Conservation (phyloP, 2,888 invertebrate genomes). For the Oxytorus armatus region DNA sequence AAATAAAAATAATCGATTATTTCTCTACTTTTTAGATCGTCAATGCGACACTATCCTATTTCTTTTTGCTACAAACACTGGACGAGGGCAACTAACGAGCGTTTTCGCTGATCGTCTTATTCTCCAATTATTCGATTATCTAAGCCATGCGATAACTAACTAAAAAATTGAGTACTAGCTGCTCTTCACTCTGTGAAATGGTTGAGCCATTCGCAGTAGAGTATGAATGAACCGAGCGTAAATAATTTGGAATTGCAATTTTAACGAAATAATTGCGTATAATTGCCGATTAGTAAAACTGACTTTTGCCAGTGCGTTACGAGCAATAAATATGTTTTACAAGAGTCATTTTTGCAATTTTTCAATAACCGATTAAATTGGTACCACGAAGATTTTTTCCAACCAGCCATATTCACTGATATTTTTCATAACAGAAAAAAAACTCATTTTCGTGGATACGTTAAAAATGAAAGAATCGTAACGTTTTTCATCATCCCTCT, state of each 20-base stretch:
- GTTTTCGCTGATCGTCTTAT: neutral
- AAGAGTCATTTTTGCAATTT: slow-evolving; percentile 25
- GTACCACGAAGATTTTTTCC: slow-evolving; percentile 20
- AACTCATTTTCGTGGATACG: neutral
- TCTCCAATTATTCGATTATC: neutral
- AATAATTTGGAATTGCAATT: too few species aligned
- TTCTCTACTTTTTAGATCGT: slow-evolving; percentile 62
- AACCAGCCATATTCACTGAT: too few species aligned
- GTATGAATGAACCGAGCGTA: too few species aligned
- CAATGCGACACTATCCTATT: slow-evolving; percentile 69
- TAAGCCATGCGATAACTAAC: too few species aligned
- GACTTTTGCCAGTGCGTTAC: too few species aligned
- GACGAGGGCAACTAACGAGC: slow-evolving; percentile 51
- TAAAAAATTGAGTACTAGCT: too few species aligned
- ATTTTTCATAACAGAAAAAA: too few species aligned
- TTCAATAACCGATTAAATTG: slow-evolving; percentile 45
- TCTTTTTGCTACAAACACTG: slow-evolving; percentile 66
- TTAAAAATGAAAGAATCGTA: slow-evolving; percentile 5
- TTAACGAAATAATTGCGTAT: too few species aligned
- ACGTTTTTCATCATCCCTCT: neutral
- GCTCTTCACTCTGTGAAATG: too few species aligned
- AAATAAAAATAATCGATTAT: too few species aligned
- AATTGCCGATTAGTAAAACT: too few species aligned
- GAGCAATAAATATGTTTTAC: neutral
- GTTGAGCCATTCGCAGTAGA: too few species aligned